Base-by-base conservation (phyloP, 2,113 vertebrate species). In the Pseudorectes ferrugineus region DNA sequence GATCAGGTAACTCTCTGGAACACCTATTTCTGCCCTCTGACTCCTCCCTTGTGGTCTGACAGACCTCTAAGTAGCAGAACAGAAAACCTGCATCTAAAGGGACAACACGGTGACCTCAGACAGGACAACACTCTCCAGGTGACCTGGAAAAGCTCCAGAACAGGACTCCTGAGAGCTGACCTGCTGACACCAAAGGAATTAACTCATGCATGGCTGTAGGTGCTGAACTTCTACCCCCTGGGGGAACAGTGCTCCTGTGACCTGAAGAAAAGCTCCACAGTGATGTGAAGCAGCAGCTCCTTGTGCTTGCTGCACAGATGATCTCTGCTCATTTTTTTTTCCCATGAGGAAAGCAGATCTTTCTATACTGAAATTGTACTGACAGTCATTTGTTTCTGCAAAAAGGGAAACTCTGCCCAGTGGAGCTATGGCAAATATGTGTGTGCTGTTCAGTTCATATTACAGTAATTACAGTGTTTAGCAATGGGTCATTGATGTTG, bases 181-280 rank as follows among this genome's bases (percentile, higher is more conserved):
- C 24, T 57, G 22, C 16, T 25, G 48, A 11, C 4, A 74, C 26
- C 13, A 46, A 12, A 55, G 46, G 5, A 43, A 43, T 91, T 43
- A 25, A 23, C 22, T 65, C 19, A 23, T 11, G 5, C 1, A 16
- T 33, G 45, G 17, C 25, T 63, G 7, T 26, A 49, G 22, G 15
- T 52, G 22, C 10, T 65, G 25, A 81, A 36, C 52, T 68, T 67
- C 25, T 17, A 38, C 40, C 6, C 28, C 4, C 10, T 45, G 38
- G 26, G 10, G 85, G 16, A 25, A 20, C 28, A 70, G 14, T 29
- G 38, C 8, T 61, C 4, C 31, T 48, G 18, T 52, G 24, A 59
- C 28, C 7, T 1, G 0, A 59, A 46, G 15, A 35, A 51, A 73
- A 59, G 0, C 28, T 78, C 80, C 13, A 13, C 0, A 1, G 20